phyloP scores from a whole-genome alignment of 2,113 vertebrate species.

The Leucopternis melanops region DNA sequence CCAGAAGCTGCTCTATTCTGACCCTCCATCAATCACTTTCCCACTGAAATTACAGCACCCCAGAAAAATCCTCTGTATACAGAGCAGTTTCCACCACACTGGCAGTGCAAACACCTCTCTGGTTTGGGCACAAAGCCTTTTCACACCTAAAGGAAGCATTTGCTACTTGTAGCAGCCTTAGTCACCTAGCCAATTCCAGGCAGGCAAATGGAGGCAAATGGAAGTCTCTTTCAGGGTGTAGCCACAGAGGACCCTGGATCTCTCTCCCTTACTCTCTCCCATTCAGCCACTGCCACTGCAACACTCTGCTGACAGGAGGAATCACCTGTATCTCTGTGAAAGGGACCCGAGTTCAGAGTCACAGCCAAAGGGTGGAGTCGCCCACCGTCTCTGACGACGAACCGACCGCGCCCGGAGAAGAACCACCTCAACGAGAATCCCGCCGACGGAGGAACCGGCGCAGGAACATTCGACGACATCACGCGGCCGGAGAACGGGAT shows the following conservation, averaged over 20 bases:
- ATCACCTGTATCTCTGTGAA: background rate
- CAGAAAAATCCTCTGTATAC: background rate
- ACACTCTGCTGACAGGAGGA: background rate
- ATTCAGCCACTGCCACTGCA: background rate
- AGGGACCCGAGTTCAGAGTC: background rate
- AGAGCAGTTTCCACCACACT: background rate
- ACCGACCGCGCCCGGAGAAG: no score
- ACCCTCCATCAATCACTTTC: background rate
- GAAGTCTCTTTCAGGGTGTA: background rate
- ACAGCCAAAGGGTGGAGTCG: background rate
- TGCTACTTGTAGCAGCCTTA: background rate
- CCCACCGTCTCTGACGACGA: no score
- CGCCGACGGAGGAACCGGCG: no score
- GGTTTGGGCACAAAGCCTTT: background rate
- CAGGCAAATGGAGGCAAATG: background rate
- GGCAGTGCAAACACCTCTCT: background rate
- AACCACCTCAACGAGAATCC: no score
- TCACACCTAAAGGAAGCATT: background rate
- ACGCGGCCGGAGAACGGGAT: no score
- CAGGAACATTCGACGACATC: no score
- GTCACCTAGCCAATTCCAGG: background rate
- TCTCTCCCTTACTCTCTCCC: background rate
- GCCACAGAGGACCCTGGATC: background rate
- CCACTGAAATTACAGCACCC: background rate
- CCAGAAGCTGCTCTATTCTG: background rate